A percentile compares a stretch with the other conserved stretches of the same genome.
These are phyloP conservation scores for Psittacula cyanocephala DNA, from an alignment of 2,113 vertebrate species.

Conservation along the genomic window DNA sequence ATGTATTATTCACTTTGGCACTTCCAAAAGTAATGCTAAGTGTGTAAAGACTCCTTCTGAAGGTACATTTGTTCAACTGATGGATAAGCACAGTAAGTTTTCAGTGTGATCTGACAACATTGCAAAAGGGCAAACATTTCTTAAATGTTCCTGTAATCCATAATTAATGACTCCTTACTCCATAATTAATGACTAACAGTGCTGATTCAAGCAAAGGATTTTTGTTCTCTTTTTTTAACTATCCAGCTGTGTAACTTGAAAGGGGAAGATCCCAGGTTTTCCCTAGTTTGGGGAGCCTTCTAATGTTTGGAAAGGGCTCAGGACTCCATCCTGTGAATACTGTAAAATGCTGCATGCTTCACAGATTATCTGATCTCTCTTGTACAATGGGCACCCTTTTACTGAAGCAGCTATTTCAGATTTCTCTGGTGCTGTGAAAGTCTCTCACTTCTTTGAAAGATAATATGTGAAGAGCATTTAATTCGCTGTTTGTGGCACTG, in stretches of 20 bases:
- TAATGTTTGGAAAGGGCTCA: not conserved
- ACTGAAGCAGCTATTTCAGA: not conserved
- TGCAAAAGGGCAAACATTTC: not conserved
- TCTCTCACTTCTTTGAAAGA: not conserved
- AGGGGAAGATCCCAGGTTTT: not conserved
- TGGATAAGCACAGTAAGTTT: not conserved
- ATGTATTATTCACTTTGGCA: not conserved
- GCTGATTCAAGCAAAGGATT: not conserved
- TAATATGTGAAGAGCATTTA: not conserved
- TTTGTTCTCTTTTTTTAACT: not conserved
- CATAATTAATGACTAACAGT: not conserved
- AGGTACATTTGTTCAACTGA: not conserved
- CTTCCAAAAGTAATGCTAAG: not conserved
- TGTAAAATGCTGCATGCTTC: not conserved
- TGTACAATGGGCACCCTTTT: not conserved
- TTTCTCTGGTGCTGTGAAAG: not conserved
- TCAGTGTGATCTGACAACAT: not conserved
- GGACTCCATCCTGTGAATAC: not conserved
- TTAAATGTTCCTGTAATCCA: not conserved
- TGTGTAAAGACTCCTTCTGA: not conserved
- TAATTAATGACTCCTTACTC: not conserved
- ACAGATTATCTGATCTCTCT: not conserved
- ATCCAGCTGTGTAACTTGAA: not conserved
- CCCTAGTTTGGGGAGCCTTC: not conserved
- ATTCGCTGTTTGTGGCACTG: not conserved